Base-by-base conservation (phyloP, 1,140 invertebrate genomes). In the Euschistus heros region DNA sequence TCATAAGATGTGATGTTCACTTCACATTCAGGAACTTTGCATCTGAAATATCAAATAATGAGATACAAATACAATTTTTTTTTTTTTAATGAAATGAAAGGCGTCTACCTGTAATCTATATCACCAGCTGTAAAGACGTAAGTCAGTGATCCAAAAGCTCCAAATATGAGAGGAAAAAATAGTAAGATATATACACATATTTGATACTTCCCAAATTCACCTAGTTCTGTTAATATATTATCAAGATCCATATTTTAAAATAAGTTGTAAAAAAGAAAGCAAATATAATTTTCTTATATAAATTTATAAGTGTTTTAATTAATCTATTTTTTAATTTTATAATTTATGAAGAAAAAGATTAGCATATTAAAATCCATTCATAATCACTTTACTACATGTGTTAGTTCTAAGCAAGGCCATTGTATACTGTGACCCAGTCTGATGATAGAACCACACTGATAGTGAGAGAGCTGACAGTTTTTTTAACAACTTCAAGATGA, bases 21-120 rank as follows among this genome's bases (percentile, higher is more conserved):
- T 20, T 50, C 47, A 50, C 47, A 50, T 22, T 50, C 47, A 50
- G 47, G 47, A 20, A 50, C n/a, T 50, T 20, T 22, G n/a, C 47
- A 50, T 22, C 47, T 50, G n/a, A 18, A 50, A 50, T 22, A 50
- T 50, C 14, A 10, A 50, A 18, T 10, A 20, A 50, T 50, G 2
- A 47, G 15, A 18, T 47, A n/a, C 3, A 47, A 2, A 50, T 20
- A 22, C 2, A 44, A 7, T 10, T 50, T 22, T 22, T 50, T n/a
- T 2, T 50, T 50, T 20, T 50, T 20, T 2, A 50, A 5, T n/a
- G n/a, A 50, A 20, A 50, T n/a, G 8, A 50, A 50, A 20, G n/a
- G 22, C 22, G 5, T 7, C 10, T 50, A 50, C 47, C 47, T 50
- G 47, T 50, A 50, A 10, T 18, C n/a, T 20, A 50, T 50, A 22